Conservation (phyloP, 2,113 vertebrate genomes). For the Bubo scandiacus region DNA sequence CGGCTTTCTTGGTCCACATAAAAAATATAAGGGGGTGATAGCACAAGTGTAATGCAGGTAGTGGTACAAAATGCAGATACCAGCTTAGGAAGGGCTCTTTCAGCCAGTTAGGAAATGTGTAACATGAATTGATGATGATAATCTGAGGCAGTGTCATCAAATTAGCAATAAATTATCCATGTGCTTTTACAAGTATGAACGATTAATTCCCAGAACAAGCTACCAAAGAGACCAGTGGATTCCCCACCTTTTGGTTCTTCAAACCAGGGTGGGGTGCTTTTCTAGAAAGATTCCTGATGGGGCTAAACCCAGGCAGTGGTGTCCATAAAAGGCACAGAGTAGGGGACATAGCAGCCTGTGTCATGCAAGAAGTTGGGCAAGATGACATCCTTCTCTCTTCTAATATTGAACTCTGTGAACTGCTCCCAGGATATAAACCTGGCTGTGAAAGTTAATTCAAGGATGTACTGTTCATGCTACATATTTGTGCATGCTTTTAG, state of each 20-base stretch:
- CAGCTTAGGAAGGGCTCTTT: not conserved
- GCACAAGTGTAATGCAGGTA: not conserved
- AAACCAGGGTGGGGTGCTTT: not conserved
- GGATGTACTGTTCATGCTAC: accelerated
- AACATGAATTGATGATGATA: not conserved
- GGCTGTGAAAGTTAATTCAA: not conserved
- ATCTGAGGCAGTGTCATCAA: not conserved
- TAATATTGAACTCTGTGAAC: not conserved
- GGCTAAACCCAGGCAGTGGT: not conserved
- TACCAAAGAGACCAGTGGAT: not conserved
- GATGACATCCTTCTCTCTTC: not conserved
- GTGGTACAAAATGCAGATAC: not conserved
- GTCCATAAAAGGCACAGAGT: not conserved
- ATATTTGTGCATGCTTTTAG: not conserved
- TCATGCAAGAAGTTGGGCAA: not conserved
- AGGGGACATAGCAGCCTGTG: not conserved
- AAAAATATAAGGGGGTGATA: not conserved
- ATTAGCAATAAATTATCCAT: not conserved
- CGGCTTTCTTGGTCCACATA: not conserved
- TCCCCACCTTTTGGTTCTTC: not conserved
- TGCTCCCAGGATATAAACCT: not conserved
- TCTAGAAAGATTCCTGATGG: not conserved
- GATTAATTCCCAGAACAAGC: not conserved
- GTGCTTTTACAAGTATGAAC: not conserved
- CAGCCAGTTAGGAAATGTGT: not conserved